phyloP scores from a whole-genome alignment of 1,140 invertebrate species.

The Ceratosolen solmsi region DNA sequence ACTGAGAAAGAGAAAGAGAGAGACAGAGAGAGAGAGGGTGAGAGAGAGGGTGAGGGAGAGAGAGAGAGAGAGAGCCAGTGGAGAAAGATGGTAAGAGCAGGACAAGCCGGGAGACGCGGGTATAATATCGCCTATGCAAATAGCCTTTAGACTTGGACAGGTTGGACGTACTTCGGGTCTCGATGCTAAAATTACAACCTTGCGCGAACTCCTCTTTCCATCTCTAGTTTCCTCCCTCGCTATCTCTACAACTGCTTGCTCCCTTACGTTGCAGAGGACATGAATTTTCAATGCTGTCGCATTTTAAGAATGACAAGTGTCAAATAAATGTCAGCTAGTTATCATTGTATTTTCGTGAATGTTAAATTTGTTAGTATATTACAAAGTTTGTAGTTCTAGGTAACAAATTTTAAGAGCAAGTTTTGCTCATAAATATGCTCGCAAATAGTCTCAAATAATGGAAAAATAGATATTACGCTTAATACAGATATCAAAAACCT shows the following conservation, averaged over 20 bases:
- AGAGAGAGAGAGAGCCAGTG: slow-evolving; percentile 54
- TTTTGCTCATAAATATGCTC: neutral
- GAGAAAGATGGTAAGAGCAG: slow-evolving; percentile 52
- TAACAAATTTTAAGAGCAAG: neutral
- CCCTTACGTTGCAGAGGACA: slow-evolving; percentile 19
- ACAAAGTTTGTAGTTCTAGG: neutral
- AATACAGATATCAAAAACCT: too few relatives aligned
- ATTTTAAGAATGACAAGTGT: slow-evolving; percentile 21
- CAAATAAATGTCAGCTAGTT: slow-evolving; percentile 26
- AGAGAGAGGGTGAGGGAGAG: slow-evolving; percentile 49
- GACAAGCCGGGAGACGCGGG: slow-evolving; percentile 53
- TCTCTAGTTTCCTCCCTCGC: slow-evolving; percentile 30
- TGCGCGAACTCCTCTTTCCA: slow-evolving; percentile 42
- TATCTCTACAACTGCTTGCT: neutral
- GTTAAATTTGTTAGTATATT: neutral
- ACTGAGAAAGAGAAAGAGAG: neutral
- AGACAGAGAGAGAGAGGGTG: neutral
- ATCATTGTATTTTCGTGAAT: slow-evolving; percentile 1
- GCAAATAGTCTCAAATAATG: too few relatives aligned
- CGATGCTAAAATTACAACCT: slow-evolving; percentile 54
- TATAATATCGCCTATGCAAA: slow-evolving; percentile 75
- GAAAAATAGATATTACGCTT: too few relatives aligned
- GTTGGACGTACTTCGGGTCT: slow-evolving; percentile 68
- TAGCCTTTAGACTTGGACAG: slow-evolving; percentile 73
- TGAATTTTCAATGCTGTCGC: slow-evolving; percentile 38